A percentile compares a stretch with the other conserved stretches of the same genome.
These are phyloP conservation scores for Cheilosia urbana DNA, from an alignment of 2,888 invertebrate genomes.

Conservation along the genomic window DNA sequence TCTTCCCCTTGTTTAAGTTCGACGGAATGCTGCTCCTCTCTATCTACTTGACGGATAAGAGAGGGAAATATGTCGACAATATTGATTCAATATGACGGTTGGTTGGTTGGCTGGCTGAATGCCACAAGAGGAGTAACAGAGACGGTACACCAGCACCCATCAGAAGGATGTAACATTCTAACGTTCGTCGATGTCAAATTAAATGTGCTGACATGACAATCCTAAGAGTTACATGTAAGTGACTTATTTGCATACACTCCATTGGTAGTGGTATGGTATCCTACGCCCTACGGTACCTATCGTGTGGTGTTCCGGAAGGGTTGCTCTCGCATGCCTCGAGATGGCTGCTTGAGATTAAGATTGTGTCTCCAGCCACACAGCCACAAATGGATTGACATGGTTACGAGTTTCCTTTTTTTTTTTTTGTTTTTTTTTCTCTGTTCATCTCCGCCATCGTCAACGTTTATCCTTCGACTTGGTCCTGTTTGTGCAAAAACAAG, in stretches of 20 bases:
- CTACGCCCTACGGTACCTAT: too few species aligned
- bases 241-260: slow-evolving; percentile 73
- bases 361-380: slow-evolving; percentile 41
- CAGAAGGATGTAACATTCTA: slow-evolving; percentile 54
- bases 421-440: slow-evolving; percentile 13
- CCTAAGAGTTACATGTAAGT: slow-evolving; percentile 72
- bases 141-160: background rate
- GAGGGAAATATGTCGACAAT: slow-evolving; percentile 60
- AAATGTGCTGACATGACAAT: slow-evolving; percentile 75
- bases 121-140: slow-evolving; percentile 22
- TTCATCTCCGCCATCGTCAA: slow-evolving; percentile 9
- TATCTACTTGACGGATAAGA: slow-evolving; percentile 28
- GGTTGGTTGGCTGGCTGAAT: slow-evolving; percentile 32
- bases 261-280: slow-evolving; percentile 8
- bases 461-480: slow-evolving; percentile 21
- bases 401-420: slow-evolving; percentile 17
- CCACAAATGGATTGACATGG: slow-evolving; percentile 70
- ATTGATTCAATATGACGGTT: slow-evolving; percentile 73
- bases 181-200: slow-evolving; percentile 71
- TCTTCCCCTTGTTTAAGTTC: slow-evolving; percentile 29
- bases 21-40: slow-evolving; percentile 26
- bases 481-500: slow-evolving; percentile 8
- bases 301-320: slow-evolving; percentile 41
- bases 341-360: slow-evolving; percentile 68
- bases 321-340: slow-evolving; percentile 42